Base-by-base conservation (phyloP, 1,140 invertebrate genomes). In the Danaus plexippus region DNA sequence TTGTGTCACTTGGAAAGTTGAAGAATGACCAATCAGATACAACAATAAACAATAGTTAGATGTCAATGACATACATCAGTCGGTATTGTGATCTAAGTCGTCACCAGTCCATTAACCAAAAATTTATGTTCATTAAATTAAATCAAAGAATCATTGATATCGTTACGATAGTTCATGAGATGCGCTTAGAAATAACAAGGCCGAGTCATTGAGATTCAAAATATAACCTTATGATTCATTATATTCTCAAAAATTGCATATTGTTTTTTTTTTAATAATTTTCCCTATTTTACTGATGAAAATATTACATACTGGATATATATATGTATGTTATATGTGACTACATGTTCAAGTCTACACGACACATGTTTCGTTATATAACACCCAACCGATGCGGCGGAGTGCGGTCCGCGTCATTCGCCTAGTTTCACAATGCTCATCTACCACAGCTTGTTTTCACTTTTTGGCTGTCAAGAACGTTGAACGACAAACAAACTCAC, bases 391-490 rank as follows among this genome's bases (percentile, higher is more conserved):
- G 56, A 60, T 61, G 50, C 64, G 52, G 49, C 61, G 56, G 47
- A 62, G 15, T 15, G 73, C 61, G 69, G 63, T 68, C 71, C 62
- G 68, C 72, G 73, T 69, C 66, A 69, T 51, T 64, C 73, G 74
- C 71, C 76, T 73, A 75, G 79, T 87, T 87, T 84, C 81, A 76
- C 80, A 80, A 86, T 73, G 60, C 75, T 67, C 73, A 77, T 73
- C 73, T 71, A 79, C 80, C 71, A 71, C 71, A 71, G 70, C 71
- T 22, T 76, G 83, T 85, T 87, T 87, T 87, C 84, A 87, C 84
- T 87, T 87, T 87, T 87, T 87, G 77, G 84, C 81, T 87, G 84
- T 87, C 84, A 87, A 87, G 84, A 84, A 82, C 83, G 80, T 79
- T 73, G 67, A 83, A 80, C 77, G 80, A 84, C 85, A 87, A 85